Evolutionary conservation across 2,888 invertebrate species (phyloP).

Genomic region (Acleris cristana): DNA sequence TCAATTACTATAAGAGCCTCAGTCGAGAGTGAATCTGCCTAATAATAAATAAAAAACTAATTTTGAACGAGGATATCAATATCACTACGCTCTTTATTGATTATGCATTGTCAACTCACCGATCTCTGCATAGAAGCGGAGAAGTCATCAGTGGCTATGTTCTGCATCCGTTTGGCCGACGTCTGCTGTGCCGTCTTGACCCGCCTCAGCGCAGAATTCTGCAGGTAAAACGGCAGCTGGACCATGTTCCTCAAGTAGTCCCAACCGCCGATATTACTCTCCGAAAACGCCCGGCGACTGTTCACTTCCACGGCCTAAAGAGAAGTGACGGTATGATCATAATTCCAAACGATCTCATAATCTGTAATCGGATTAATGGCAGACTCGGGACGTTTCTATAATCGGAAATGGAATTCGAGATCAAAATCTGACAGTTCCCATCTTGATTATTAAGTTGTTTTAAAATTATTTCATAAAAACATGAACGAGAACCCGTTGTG

Average conservation of each 20-base stretch:
- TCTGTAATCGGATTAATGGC: no score
- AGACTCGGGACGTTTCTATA: no score
- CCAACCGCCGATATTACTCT: constrained; percentile 97
- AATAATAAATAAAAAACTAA: no score
- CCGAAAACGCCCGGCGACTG: constrained; percentile 93
- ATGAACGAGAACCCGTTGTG: no score
- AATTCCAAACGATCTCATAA: neutral
- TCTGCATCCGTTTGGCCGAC: constrained; percentile 80
- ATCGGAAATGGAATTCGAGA: no score
- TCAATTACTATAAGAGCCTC: no score
- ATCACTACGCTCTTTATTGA: neutral
- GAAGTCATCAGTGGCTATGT: constrained; percentile 82
- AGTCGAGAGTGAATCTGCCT: no score
- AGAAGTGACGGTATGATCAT: neutral
- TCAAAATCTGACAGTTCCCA: no score
- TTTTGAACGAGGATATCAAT: no score
- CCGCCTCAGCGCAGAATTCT: constrained; percentile 96
- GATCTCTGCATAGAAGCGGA: constrained; percentile 79
- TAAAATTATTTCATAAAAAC: no score
- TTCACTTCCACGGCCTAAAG: constrained; percentile 93
- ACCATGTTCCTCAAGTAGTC: constrained; percentile 97
- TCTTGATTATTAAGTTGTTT: no score
- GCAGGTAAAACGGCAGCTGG: constrained; percentile 98
- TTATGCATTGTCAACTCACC: constrained; percentile 57
- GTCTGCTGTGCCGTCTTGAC: constrained; percentile 94